Evolutionary conservation across 2,888 invertebrate genomes (phyloP), one percentile per base, ranked within the genome.

Genomic region (Tethea ocularis): DNA sequence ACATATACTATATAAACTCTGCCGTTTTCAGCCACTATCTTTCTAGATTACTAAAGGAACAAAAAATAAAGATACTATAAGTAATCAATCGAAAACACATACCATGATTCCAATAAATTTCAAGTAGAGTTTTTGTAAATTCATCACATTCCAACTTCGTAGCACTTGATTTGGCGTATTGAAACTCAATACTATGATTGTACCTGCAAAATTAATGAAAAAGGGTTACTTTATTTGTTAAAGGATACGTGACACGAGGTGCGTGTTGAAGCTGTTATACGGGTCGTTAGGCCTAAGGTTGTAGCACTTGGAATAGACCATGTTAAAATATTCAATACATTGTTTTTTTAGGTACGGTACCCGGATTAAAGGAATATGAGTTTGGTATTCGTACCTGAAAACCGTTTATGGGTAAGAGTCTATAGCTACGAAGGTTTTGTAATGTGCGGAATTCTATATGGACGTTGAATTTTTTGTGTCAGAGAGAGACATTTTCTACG

Each of bases 191-290:
- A 22, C 54, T 22, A 54, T 54, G 33, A 54, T 54, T 33, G 54
- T 54, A 54, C 20, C 54, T 54, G 54, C 54, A 54, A 54, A 36
- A 54, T 54, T 54, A 54, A 54, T 54, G 54, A 22, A 54, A 54
- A 33, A 54, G 20, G 54, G 54, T 54, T 54, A 54, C 33, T 54
- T 36, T 33, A 53, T 53, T 22, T 33, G 54, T 36, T 36, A 54
- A 36, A 22, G 53, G 46, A 46, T 46, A 46, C 17, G 41, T 20
- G 20, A 20, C 20, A 17, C 46, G 7, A 46, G 46, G 46, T 20
- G 20, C 36, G 22, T 15, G 4, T 36, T 36, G 54, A 36, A 54
- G 29, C 17, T 33, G 54, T 54, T 54, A 54, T 54, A 54, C 6
- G 20, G 46, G 22, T 22, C 54, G 54, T 54, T 33, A 11, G 11